Conservation (phyloP, 2,797 vertebrate species). For the Phoebastria nigripes region DNA sequence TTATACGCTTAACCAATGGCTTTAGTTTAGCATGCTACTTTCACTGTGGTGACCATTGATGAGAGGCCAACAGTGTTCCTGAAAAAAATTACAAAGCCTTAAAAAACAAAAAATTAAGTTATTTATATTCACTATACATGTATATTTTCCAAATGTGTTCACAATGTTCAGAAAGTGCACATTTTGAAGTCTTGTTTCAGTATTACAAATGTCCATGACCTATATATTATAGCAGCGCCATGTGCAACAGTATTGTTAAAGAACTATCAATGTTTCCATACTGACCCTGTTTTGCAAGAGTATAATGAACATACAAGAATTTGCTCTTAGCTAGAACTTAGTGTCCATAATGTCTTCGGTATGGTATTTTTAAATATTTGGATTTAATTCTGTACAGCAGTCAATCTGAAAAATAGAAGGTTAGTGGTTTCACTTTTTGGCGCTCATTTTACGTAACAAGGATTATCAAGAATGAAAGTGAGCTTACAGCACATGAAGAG, state of each 20-base stretch:
- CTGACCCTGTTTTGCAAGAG: background rate
- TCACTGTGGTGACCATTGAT: background rate
- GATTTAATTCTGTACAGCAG: background rate
- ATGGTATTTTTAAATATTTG: background rate
- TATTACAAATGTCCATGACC: slow-evolving; percentile 17
- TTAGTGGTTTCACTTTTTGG: slow-evolving; percentile 24
- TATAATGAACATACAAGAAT: background rate
- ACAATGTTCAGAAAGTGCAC: slow-evolving; percentile 41
- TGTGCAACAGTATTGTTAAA: background rate
- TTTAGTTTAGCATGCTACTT: background rate
- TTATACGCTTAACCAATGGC: background rate
- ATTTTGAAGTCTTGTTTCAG: slow-evolving; percentile 23
- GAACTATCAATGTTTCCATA: background rate
- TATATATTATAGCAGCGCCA: background rate
- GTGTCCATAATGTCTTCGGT: background rate
- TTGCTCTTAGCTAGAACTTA: background rate
- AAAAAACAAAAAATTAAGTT: background rate
- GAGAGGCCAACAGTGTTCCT: background rate
- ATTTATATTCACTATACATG: background rate
- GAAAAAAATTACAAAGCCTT: background rate
- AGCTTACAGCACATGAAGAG: background rate
- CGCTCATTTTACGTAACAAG: background rate
- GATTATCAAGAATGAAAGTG: slow-evolving; percentile 11
- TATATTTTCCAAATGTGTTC: background rate
- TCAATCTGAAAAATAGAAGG: slow-evolving; percentile 6